Base-by-base conservation (phyloP, 2,888 invertebrate species). In the Camptogramma bilineatum region DNA sequence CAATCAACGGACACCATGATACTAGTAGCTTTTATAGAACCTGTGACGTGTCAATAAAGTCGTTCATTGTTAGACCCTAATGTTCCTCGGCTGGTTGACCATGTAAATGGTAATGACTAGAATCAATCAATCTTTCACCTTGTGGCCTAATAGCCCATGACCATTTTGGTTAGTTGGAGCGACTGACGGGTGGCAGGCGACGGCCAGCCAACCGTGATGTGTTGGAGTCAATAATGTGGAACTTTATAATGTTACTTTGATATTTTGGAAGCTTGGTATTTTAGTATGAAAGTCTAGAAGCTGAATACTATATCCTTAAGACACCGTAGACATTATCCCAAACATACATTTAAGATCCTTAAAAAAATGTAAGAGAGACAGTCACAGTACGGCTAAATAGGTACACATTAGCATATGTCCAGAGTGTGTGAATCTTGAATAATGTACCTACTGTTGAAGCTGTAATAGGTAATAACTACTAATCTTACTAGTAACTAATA, bases 101-200 rank as follows among this genome's bases (percentile, higher is more conserved):
- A 58, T 63, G 70, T 73, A 74, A 75, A 74, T 67, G 66, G 68
- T 65, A 70, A 69, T 59, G 67, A 62, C 57, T 48, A 58, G 64
- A 76, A 76, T 76, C 76, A 76, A 76, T 76, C 75, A 75, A 69
- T 50, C 73, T 66, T 54, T 64, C 75, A 73, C 75, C 73, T 73
- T 53, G 9, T n/a, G n/a, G n/a, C 46, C 54, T 66, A 66, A 66
- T 66, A 54, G 62, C 50, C 58, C 62, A 52, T 60, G 60, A 57
- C 64, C 64, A 66, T 56, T 47, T 39, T 60, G 64, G 64, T 60
- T 64, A 55, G 64, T 57, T 52, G 51, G 42, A 59, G 48, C 48
- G 52, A 52, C 51, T 16, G 54, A 59, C 58, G 52, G 52, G 39
- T 21, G 50, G n/a, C 24, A 48, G 48, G 31, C 42, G 47, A 55